phyloP scores from a whole-genome alignment of 2,113 vertebrate species.

The mouse (Mus musculus) region DNA sequence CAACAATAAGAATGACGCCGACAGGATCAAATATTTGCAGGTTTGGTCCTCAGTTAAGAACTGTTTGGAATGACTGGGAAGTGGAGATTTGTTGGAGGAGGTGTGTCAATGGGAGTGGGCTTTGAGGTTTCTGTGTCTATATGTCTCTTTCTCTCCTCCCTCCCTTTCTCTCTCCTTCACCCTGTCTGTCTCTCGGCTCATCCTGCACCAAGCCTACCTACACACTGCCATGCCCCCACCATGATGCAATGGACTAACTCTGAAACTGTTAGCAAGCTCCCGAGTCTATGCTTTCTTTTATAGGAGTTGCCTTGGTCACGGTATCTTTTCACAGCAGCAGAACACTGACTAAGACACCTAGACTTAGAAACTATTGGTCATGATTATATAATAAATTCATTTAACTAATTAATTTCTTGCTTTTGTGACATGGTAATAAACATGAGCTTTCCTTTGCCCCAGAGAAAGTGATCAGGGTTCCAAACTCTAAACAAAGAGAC shows the following conservation, averaged over 20 bases:
- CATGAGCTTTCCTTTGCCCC: neutral
- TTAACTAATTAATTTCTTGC: constrained; percentile 16
- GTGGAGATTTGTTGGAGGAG: neutral
- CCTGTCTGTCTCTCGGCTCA: neutral
- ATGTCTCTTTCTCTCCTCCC: neutral
- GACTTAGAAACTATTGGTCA: neutral
- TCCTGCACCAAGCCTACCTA: neutral
- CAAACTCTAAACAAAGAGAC: neutral
- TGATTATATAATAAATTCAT: neutral
- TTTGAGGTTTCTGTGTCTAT: neutral
- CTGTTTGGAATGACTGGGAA: neutral
- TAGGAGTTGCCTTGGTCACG: neutral
- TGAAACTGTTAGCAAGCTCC: neutral
- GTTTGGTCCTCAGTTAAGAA: neutral
- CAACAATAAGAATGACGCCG: neutral
- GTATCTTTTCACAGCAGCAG: neutral
- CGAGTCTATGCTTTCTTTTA: neutral
- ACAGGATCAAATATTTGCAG: neutral
- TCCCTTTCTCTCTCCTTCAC: neutral
- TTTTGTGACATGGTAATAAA: neutral
- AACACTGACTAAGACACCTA: neutral
- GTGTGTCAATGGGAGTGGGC: neutral
- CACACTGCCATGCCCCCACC: neutral
- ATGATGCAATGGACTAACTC: neutral
- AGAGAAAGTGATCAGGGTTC: neutral